These are phyloP conservation scores for Pimephales promelas DNA, from an alignment of 2,113 vertebrate species.

Conservation along the genomic window DNA sequence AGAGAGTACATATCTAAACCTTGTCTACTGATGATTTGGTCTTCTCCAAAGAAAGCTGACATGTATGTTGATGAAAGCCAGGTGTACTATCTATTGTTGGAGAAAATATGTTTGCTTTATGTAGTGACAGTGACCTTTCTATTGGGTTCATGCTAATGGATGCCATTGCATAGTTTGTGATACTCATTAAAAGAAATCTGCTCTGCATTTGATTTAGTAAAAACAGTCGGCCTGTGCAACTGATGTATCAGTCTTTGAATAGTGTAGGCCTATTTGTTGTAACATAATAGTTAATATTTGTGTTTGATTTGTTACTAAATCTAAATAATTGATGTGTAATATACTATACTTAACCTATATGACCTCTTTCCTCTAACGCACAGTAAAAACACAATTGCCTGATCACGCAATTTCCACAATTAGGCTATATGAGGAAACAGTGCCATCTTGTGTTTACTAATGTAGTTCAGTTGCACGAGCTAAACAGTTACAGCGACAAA, in stretches of 20 bases:
- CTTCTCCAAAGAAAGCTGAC: slow-evolving; percentile 34
- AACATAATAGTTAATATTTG: neutral
- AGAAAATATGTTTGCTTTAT: slow-evolving; percentile 42
- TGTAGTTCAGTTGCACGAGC: neutral
- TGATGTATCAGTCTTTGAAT: neutral
- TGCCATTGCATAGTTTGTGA: slow-evolving; percentile 25
- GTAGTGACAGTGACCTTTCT: slow-evolving; percentile 48
- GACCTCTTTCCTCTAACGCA: neutral
- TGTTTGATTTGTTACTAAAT: neutral
- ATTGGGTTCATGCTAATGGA: neutral
- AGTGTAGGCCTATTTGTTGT: neutral
- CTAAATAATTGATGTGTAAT: neutral
- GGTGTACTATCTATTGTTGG: slow-evolving; percentile 38
- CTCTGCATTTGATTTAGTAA: neutral
- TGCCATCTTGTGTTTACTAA: slow-evolving; percentile 2
- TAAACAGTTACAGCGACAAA: neutral
- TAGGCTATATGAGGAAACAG: neutral
- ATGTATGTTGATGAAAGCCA: slow-evolving; percentile 44
- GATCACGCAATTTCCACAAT: no score
- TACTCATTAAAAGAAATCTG: neutral
- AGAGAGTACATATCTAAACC: neutral
- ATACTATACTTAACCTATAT: neutral
- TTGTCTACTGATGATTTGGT: neutral
- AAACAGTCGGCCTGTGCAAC: neutral
- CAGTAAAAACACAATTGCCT: neutral